Conservation (phyloP, 35 echinoderm and acorn worm species). For the Lytechinus variegatus region DNA sequence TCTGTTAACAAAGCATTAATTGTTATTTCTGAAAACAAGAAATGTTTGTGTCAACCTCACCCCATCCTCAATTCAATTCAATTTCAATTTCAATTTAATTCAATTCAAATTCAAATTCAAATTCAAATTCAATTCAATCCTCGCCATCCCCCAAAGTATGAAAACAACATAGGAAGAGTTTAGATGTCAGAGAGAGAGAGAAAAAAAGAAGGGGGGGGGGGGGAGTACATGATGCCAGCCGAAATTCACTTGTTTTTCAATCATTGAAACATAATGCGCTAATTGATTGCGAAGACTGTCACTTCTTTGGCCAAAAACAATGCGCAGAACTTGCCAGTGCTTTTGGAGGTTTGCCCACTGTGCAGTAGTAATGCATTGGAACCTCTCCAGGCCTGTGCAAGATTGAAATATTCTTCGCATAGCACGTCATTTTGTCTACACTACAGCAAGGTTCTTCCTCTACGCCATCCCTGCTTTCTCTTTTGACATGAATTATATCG, state of each 20-base stretch:
- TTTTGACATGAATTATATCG: conserved; percentile 20
- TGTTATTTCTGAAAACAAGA: too few species aligned
- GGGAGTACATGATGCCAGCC: background rate
- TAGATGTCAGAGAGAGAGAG: background rate
- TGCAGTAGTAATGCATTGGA: background rate
- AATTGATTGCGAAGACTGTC: conserved; percentile 3
- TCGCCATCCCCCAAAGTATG: background rate
- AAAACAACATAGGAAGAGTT: background rate
- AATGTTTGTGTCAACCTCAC: too few species aligned
- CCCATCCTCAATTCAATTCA: too few species aligned
- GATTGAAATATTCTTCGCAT: background rate
- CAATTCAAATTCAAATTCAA: too few species aligned
- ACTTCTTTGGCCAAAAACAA: background rate
- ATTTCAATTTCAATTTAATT: too few species aligned
- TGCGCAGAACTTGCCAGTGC: conserved; percentile 7
- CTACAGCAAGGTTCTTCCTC: background rate
- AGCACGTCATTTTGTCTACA: background rate
- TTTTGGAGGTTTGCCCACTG: background rate
- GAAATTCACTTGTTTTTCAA: background rate
- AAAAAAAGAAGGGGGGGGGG: background rate
- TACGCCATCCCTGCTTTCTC: background rate
- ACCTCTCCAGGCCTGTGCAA: background rate
- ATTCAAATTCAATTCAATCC: too few species aligned
- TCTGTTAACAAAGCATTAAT: too few species aligned
- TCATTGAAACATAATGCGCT: conserved; percentile 1